phyloP scores from a whole-genome alignment of 2,888 invertebrate genomes.

The Aspidiotus destructor region DNA sequence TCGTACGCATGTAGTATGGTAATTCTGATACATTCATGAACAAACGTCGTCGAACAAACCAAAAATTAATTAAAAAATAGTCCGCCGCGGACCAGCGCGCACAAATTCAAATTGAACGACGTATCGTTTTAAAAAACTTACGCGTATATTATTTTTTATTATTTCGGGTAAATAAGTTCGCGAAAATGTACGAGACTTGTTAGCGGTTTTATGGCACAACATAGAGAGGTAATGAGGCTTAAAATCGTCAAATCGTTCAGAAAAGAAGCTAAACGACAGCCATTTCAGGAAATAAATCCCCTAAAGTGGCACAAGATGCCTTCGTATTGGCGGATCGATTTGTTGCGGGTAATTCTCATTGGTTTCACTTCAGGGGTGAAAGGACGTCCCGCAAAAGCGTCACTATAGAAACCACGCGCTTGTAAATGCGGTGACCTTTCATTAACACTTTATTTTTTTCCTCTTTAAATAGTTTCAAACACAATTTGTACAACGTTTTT shows the following conservation, averaged over 20 bases:
- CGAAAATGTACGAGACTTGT: slow-evolving; percentile 6
- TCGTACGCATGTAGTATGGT: no score
- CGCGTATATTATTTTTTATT: no score
- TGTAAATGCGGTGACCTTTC: slow-evolving; percentile 27
- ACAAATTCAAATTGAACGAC: no score
- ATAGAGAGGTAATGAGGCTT: slow-evolving; percentile 30
- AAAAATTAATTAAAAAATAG: no score
- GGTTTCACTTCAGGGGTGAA: slow-evolving; percentile 28
- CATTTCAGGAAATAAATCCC: slow-evolving; percentile 27
- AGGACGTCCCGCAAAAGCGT: slow-evolving; percentile 27
- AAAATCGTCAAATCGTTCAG: slow-evolving; percentile 30
- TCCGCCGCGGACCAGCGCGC: no score
- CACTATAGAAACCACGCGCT: slow-evolving; percentile 28
- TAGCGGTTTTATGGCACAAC: slow-evolving; percentile 25
- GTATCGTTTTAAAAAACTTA: no score
- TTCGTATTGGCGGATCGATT: slow-evolving; percentile 29
- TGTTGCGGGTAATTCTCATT: slow-evolving; percentile 24
- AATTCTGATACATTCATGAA: no score
- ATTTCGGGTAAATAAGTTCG: no score
- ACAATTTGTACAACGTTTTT: no score
- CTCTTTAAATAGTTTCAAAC: slow-evolving; percentile 2
- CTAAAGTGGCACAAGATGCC: neutral
- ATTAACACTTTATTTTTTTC: slow-evolving; percentile 27
- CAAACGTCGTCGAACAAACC: no score
- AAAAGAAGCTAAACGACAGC: slow-evolving; percentile 29